phyloP scores from a whole-genome alignment of 1,140 invertebrate genomes.

The Plutomurus gul region DNA sequence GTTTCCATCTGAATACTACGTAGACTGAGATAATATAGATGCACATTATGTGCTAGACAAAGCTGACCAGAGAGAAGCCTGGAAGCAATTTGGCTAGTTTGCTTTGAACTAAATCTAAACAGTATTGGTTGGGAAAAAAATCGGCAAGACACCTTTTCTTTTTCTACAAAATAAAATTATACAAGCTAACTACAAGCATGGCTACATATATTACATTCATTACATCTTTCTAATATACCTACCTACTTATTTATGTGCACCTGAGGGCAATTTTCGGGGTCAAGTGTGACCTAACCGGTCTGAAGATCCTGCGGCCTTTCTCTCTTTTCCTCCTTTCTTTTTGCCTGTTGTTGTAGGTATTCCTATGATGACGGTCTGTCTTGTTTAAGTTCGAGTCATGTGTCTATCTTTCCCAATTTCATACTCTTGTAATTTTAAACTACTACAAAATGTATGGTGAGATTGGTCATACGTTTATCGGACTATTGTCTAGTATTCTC shows the following conservation, averaged over 20 bases:
- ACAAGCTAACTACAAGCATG: not conserved
- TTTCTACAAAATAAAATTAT: too few species aligned
- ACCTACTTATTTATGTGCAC: not conserved
- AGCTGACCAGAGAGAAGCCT: too few species aligned
- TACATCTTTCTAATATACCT: not conserved
- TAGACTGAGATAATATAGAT: too few species aligned
- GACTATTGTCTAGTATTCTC: too few species aligned
- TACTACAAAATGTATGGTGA: too few species aligned
- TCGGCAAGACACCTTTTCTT: not conserved
- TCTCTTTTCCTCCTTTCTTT: slow-evolving; percentile 4
- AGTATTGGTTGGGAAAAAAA: not conserved
- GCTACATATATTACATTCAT: not conserved
- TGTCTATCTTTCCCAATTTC: not conserved
- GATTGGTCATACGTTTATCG: too few species aligned
- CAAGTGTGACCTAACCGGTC: slow-evolving; percentile 35
- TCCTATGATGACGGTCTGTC: not conserved
- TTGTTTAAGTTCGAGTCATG: not conserved
- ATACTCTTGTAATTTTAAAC: not conserved
- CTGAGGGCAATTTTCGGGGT: slow-evolving; percentile 8
- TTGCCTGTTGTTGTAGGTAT: not conserved
- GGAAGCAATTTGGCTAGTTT: not conserved
- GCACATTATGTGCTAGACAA: too few species aligned
- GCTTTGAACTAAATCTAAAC: not conserved
- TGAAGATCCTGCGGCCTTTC: slow-evolving; percentile 15
- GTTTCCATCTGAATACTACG: too few species aligned